These are phyloP conservation scores for Myotis yumanensis DNA, from an alignment of 2,113 vertebrate genomes.

Conservation along the genomic window DNA sequence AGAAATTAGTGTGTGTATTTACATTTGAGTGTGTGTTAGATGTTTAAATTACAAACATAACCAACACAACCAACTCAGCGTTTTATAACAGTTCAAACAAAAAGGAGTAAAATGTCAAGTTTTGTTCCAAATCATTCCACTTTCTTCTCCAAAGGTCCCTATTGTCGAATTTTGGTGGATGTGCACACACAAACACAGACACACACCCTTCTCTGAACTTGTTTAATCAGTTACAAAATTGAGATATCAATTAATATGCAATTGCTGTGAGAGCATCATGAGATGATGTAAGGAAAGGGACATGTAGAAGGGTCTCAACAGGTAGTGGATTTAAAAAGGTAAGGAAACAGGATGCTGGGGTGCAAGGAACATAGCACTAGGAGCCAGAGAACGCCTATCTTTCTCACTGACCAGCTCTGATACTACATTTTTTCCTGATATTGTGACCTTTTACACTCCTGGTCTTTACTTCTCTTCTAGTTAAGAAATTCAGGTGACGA, in stretches of 20 bases:
- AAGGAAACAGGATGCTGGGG: background rate
- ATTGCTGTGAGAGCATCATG: background rate
- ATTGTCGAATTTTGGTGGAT: background rate
- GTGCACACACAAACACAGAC: background rate
- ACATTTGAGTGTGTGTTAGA: background rate
- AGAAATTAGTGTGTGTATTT: background rate
- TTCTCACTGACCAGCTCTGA: background rate
- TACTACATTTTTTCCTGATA: background rate
- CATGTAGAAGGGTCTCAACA: background rate
- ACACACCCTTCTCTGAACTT: background rate
- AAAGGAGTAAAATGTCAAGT: background rate
- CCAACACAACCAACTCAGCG: background rate
- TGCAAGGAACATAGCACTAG: accelerated
- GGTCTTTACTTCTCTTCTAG: background rate
- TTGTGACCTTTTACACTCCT: background rate
- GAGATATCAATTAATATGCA: background rate
- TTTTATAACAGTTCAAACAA: background rate
- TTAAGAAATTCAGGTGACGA: background rate
- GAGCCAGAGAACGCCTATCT: background rate
- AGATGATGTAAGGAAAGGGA: background rate
- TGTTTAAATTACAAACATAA: background rate
- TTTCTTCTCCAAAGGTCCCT: background rate
- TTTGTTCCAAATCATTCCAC: background rate
- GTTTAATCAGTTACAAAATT: background rate
- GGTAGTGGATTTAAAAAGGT: background rate